phyloP scores from a whole-genome alignment of 2,797 vertebrate species.

The Limnodromus scolopaceus region DNA sequence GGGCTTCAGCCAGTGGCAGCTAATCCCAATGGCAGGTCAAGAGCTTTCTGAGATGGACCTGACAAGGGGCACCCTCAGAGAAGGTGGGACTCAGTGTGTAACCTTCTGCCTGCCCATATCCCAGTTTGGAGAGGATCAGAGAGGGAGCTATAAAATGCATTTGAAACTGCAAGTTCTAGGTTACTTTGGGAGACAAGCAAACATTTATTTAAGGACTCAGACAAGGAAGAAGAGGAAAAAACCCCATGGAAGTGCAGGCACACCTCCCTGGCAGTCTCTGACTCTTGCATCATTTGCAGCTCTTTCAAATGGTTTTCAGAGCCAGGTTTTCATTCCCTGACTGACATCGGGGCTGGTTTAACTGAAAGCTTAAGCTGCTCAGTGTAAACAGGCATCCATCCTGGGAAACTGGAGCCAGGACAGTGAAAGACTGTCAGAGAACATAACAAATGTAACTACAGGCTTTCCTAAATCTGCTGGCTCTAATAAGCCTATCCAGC shows the following conservation, averaged over 20 bases:
- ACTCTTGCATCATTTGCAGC: background rate
- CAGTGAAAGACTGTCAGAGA: background rate
- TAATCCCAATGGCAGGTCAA: background rate
- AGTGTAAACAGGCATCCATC: background rate
- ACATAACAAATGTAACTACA: background rate
- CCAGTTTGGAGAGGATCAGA: background rate
- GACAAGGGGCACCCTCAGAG: background rate
- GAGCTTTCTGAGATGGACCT: background rate
- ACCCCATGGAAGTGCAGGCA: background rate
- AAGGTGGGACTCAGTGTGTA: accelerated
- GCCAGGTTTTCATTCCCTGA: background rate
- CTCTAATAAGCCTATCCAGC: background rate
- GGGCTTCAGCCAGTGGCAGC: background rate
- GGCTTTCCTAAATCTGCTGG: background rate
- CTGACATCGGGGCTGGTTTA: background rate
- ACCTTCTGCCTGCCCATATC: background rate
- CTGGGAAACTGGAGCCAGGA: background rate
- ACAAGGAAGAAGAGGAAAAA: background rate
- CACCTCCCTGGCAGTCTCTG: background rate
- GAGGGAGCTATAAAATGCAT: background rate
- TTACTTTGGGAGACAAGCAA: background rate
- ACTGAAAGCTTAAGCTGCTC: background rate
- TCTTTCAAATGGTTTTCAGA: background rate
- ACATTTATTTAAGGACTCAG: background rate
- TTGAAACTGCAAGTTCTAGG: background rate